Base-by-base conservation (phyloP, 2,113 vertebrate genomes). In the Muntiacus reevesi region DNA sequence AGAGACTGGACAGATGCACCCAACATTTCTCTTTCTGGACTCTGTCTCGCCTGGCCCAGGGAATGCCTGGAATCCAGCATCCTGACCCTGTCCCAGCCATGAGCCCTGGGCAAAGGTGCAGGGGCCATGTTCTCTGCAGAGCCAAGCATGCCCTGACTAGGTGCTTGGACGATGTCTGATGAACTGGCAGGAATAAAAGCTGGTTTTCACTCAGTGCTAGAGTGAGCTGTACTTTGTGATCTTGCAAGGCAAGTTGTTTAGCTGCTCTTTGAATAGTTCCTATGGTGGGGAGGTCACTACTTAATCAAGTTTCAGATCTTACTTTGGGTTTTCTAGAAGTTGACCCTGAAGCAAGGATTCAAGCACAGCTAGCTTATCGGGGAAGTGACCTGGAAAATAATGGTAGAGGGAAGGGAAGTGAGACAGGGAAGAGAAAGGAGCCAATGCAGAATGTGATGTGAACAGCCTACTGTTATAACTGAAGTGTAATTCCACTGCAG, bases 241-340 rank as follows among this genome's bases (percentile, higher is more conserved):
- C 50, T 28, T n/a, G 33, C 33, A 74, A 86, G 50, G 19, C 28
- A 47, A 30, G 36, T 19, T 43, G 16, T 45, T 64, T 45, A 47
- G 3, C 33, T 45, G 21, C 2, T 82, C 36, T 71, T 89, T 8
- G 28, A 17, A 55, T 5, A 7, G 45, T 17, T 76, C 47, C 30
- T 43, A 1, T 54, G 27, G 30, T 27, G 33, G 28, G 33, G 36
- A 59, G 28, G 3, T 87, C 74, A 55, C 13, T 59, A 33, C 47
- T 17, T 43, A 62, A 13, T 64, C 27, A 40, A 71, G 28, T 60
- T 86, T 82, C 59, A n/a, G 83, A 28, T 57, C 17, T 67, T 14
- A 71, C n/a, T 57, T 79, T 64, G 86, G 86, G 27, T 76, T 84
- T 88, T 83, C 89, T 83, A 52, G 81, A 86, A 45, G 64, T 21